A percentile compares a stretch with the other conserved stretches of the same genome.
Conservation (phyloP, 1,140 invertebrate genomes). For the Leptoteleia sp. region DNA sequence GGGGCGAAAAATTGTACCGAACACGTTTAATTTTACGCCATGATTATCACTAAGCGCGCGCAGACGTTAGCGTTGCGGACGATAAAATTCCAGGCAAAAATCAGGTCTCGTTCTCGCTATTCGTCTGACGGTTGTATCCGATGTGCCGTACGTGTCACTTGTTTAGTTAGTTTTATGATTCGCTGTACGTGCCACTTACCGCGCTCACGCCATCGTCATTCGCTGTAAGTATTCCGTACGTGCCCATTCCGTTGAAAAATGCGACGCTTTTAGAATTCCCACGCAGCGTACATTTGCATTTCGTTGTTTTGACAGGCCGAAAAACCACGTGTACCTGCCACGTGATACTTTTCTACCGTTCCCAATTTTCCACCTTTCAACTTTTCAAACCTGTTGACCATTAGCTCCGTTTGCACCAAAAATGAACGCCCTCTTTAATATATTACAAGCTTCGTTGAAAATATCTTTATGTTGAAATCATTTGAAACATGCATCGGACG, state of each 20-base stretch:
- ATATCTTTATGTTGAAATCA: constrained; percentile 23
- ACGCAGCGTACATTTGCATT: constrained; percentile 18
- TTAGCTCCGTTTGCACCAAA: constrained; percentile 34
- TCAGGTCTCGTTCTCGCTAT: constrained; percentile 61
- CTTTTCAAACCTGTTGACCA: constrained; percentile 15
- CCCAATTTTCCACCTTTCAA: not conserved
- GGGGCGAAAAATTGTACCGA: constrained; percentile 24
- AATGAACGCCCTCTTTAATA: constrained; percentile 20
- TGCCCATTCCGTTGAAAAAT: constrained; percentile 34
- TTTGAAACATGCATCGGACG: constrained; percentile 27
- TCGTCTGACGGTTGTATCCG: constrained; percentile 48
- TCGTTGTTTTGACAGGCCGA: constrained; percentile 34
- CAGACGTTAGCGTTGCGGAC: constrained; percentile 14
- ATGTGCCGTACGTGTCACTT: constrained; percentile 60
- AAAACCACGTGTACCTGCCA: constrained; percentile 45
- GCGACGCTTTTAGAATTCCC: constrained; percentile 10
- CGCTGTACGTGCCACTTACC: constrained; percentile 62
- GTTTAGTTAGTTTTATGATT: constrained; percentile 65
- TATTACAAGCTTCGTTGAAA: constrained; percentile 42
- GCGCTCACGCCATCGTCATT: constrained; percentile 53
- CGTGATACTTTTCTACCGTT: constrained; percentile 13
- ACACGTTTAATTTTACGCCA: constrained; percentile 30
- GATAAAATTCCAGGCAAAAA: constrained; percentile 53
- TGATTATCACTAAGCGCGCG: constrained; percentile 47
- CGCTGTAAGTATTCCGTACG: constrained; percentile 59